Conservation (phyloP, 2,113 vertebrate species). For the Rostratula benghalensis region DNA sequence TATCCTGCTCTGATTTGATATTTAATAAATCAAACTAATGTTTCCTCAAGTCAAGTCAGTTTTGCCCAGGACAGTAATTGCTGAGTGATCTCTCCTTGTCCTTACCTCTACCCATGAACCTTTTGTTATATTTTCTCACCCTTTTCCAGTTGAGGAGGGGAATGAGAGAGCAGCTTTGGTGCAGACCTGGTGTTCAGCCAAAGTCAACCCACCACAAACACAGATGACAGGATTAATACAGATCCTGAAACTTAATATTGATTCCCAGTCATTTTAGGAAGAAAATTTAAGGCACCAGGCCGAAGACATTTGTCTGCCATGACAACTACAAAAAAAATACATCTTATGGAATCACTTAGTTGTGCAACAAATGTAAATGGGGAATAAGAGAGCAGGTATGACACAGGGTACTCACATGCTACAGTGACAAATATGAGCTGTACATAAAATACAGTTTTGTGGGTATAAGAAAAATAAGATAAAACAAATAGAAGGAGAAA, state of each 20-base stretch:
- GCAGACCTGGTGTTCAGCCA: neutral
- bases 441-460: neutral
- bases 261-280: neutral
- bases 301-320: neutral
- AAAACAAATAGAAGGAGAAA: neutral
- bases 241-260: neutral
- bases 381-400: neutral
- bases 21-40: neutral
- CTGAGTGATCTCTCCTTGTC: neutral
- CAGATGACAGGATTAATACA: neutral
- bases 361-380: neutral
- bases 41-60: too few relatives aligned
- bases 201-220: neutral
- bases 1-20: neutral
- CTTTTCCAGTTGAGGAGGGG: neutral
- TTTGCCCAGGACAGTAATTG: neutral
- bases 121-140: neutral
- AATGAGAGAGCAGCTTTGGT: neutral
- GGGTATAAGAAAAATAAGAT: neutral
- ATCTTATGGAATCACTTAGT: neutral
- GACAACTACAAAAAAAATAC: neutral
- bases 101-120: neutral
- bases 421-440: neutral
- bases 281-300: neutral
- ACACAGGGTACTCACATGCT: neutral